A percentile compares a stretch with the other conserved stretches of the same genome.
These are phyloP conservation scores for Drosophila meridiana DNA, from an alignment of 2,888 invertebrate species.

Conservation along the genomic window DNA sequence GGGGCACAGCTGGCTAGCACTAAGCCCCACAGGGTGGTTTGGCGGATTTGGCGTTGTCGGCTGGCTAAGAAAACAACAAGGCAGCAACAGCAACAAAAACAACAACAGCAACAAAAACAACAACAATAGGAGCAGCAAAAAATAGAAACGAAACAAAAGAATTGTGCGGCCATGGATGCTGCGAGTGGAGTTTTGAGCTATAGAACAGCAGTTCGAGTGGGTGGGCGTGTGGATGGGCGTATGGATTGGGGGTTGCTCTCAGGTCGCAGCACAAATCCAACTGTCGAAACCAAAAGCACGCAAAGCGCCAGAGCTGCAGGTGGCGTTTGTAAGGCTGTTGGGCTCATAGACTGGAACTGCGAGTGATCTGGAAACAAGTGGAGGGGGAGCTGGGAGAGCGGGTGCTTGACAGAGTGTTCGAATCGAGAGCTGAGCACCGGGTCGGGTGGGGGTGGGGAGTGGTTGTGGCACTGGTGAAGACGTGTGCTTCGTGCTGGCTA, in stretches of 20 bases:
- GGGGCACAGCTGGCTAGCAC: slow-evolving; percentile 31
- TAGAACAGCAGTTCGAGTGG: background rate
- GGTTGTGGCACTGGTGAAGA: slow-evolving; percentile 4
- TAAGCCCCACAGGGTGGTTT: slow-evolving; percentile 71
- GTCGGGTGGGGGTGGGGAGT: background rate
- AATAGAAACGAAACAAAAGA: slow-evolving; percentile 73
- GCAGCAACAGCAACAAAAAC: slow-evolving; percentile 27
- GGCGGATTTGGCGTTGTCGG: slow-evolving; percentile 76
- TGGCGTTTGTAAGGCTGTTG: slow-evolving; percentile 71
- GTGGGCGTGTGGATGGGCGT: slow-evolving; percentile 20
- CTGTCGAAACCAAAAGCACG: slow-evolving; percentile 83
- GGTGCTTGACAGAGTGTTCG: slow-evolving; percentile 52
- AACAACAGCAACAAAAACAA: background rate
- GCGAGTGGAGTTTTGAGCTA: slow-evolving; percentile 19
- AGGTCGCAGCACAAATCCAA: slow-evolving; percentile 80
- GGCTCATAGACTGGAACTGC: slow-evolving; percentile 11
- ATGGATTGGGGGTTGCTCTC: slow-evolving; percentile 60
- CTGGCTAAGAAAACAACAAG: slow-evolving; percentile 79
- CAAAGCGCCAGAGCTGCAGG: slow-evolving; percentile 76
- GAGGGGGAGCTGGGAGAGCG: background rate
- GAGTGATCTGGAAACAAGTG: background rate
- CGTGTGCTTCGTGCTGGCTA: slow-evolving; percentile 55
- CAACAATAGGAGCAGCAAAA: slow-evolving; percentile 33
- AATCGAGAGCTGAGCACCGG: slow-evolving; percentile 33
- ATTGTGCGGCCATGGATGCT: slow-evolving; percentile 57